phyloP scores from a whole-genome alignment of 1,140 invertebrate genomes.

The Microplitis mediator region DNA sequence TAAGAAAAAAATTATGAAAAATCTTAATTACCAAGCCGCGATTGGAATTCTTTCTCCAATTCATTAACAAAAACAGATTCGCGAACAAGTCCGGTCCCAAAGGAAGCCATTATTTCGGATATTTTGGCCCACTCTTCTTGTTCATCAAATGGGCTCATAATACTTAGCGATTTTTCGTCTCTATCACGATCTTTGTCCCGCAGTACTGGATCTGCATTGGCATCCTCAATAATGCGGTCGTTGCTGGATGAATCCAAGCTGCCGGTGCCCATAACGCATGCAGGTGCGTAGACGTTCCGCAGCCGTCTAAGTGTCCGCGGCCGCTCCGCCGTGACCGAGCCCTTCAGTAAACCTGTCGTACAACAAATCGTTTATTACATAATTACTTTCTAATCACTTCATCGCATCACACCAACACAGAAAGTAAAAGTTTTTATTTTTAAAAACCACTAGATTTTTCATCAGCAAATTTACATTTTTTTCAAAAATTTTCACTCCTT shows the following conservation, averaged over 20 bases:
- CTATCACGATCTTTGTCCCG: conserved; percentile 46
- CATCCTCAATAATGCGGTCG: conserved; percentile 67
- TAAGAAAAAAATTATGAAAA: not conserved
- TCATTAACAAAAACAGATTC: conserved; percentile 85
- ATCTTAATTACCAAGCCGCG: conserved; percentile 65
- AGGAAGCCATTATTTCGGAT: conserved; percentile 90
- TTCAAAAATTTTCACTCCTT: no score
- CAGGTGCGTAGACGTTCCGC: conserved; percentile 61
- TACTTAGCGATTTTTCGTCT: conserved; percentile 70
- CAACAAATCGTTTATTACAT: not conserved
- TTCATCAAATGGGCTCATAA: conserved; percentile 89
- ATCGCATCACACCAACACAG: no score
- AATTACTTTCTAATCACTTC: no score
- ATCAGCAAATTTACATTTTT: no score
- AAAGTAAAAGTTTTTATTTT: no score
- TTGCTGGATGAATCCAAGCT: conserved; percentile 44
- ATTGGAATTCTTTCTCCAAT: conserved; percentile 82
- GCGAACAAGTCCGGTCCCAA: conserved; percentile 79
- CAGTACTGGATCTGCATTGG: conserved; percentile 41
- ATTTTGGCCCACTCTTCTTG: conserved; percentile 94
- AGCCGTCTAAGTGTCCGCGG: conserved; percentile 76
- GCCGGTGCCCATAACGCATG: conserved; percentile 53
- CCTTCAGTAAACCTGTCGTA: conserved; percentile 75
- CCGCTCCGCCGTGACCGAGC: conserved; percentile 75
- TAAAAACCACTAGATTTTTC: no score